A percentile compares a stretch with the other conserved stretches of the same genome.
Evolutionary conservation across 1,140 invertebrate genomes (phyloP).

Genomic region (Latrodectus geometricus): DNA sequence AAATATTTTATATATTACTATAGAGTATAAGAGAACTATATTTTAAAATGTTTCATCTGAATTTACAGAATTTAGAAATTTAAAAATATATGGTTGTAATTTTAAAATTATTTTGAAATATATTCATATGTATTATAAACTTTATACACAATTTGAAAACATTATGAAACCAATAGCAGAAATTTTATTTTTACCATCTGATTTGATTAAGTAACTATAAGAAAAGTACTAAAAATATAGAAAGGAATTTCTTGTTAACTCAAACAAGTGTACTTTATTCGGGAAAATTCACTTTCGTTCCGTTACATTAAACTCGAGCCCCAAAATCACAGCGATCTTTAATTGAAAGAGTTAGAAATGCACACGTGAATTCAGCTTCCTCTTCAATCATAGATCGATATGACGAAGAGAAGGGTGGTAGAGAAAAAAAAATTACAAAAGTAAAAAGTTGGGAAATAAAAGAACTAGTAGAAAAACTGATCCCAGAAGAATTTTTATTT

Average conservation of each 20-base stretch:
- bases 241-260: background rate
- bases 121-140: too few species aligned
- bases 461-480: background rate
- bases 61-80: too few species aligned
- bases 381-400: background rate
- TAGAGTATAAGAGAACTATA: too few species aligned
- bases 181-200: background rate
- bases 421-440: background rate
- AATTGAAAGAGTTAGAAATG: background rate
- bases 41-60: too few species aligned
- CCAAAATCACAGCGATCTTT: background rate
- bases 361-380: background rate
- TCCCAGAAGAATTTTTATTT: background rate
- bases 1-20: too few species aligned
- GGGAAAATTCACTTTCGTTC: background rate
- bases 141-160: too few species aligned
- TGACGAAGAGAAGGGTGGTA: background rate
- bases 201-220: background rate
- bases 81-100: too few species aligned
- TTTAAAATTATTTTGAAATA: too few species aligned
- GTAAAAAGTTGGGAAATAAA: background rate
- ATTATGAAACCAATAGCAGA: too few species aligned
- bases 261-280: background rate
- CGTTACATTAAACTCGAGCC: background rate
- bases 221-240: background rate